A percentile compares a stretch with the other conserved stretches of the same genome.
phyloP scores from a whole-genome alignment of 2,797 vertebrate species.

The Myripristis murdjan region DNA sequence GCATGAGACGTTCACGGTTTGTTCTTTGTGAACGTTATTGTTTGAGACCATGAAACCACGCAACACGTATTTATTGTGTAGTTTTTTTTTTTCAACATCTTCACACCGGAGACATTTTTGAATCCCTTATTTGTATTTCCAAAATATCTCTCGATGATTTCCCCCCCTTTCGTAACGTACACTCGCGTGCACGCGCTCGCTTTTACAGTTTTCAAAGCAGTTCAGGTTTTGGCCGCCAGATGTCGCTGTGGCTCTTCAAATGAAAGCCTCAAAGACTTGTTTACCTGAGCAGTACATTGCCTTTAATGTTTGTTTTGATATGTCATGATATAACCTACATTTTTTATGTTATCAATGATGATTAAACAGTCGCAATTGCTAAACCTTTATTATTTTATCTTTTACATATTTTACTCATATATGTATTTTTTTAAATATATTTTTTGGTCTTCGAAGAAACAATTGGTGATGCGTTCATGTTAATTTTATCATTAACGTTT shows the following conservation, averaged over 20 bases:
- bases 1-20: constrained; percentile 29
- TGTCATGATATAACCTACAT: too few species aligned
- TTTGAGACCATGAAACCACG: not conserved
- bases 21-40: constrained; percentile 21
- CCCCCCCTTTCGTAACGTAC: not conserved
- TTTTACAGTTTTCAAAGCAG: not conserved
- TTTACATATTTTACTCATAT: too few species aligned
- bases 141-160: not conserved
- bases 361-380: too few species aligned
- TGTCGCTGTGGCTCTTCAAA: constrained; percentile 25
- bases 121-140: not conserved
- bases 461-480: too few species aligned
- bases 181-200: not conserved
- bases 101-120: not conserved
- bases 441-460: too few species aligned
- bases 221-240: constrained; percentile 32
- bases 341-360: too few species aligned
- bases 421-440: too few species aligned
- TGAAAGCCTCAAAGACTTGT: not conserved
- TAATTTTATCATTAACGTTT: too few species aligned
- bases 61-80: not conserved
- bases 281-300: not conserved
- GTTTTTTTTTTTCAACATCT: accelerated
- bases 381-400: too few species aligned
- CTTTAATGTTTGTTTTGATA: too few species aligned